These are phyloP conservation scores for Dendrocincla fuliginosa DNA, from an alignment of 2,797 vertebrate species.

Conservation along the genomic window DNA sequence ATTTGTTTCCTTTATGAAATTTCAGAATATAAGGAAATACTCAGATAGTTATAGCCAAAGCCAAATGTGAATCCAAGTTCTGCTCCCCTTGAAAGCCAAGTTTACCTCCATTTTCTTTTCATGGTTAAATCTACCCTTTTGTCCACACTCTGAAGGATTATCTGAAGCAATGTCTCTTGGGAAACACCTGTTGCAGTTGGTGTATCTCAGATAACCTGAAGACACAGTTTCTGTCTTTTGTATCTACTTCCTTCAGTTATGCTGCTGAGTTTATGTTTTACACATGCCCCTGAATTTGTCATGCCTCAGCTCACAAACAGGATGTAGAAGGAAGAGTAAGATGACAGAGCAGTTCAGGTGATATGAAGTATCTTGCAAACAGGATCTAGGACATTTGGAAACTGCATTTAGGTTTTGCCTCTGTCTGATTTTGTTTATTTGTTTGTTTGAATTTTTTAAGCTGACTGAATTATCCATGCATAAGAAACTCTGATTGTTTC, in stretches of 20 bases:
- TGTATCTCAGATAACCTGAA: neutral
- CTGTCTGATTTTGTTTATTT: neutral
- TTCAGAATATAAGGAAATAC: neutral
- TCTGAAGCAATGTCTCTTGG: neutral
- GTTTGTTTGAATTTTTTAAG: neutral
- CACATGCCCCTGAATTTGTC: neutral
- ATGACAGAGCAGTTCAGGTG: neutral
- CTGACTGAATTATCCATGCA: neutral
- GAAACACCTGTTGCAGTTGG: neutral
- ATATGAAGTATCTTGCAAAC: neutral
- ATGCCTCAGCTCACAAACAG: accelerated
- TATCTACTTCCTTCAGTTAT: neutral
- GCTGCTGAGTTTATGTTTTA: neutral
- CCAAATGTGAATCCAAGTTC: neutral
- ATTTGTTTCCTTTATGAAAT: neutral
- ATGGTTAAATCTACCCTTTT: neutral
- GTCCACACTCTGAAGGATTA: neutral
- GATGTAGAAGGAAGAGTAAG: neutral
- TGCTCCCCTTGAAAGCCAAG: neutral
- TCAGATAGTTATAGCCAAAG: neutral
- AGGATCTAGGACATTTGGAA: neutral
- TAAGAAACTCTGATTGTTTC: neutral
- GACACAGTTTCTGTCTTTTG: neutral
- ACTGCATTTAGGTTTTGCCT: neutral
- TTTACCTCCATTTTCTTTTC: neutral